Base-by-base conservation (phyloP, 1,140 invertebrate species). In the Leptinotarsa texana region DNA sequence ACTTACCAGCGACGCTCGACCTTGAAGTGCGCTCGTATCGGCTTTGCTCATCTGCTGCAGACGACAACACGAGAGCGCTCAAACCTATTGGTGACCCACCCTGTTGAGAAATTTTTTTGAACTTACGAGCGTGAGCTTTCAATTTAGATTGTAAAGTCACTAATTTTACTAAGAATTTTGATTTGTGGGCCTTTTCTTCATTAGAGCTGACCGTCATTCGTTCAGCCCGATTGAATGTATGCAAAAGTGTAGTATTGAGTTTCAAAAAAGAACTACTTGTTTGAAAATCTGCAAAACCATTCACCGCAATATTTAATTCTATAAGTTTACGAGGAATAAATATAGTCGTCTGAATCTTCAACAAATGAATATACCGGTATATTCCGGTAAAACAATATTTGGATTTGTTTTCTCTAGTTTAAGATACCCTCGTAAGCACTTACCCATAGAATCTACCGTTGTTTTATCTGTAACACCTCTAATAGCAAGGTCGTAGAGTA, bases 211-310 rank as follows among this genome's bases (percentile, higher is more conserved):
- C 13, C 0, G 15, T 24, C 63, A 66, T 66, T 1, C 24, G n/a
- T 18, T 66, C 63, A 27, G 24, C n/a, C 17, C 24, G 63, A n/a
- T 24, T 15, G 4, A 66, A 27, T 21, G 63, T 27, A 27, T 66
- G 13, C 15, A 18, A 4, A 15, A 66, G 63, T 66, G 17, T 66
- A 22, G 3, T 21, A 21, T 66, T 18, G 2, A 21, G 13, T 15
- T n/a, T 66, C 24, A 27, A 27, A 27, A 66, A 66, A 6, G 22
- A 66, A 66, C 24, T 18, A 66, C 65, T 66, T 15, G n/a, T 27
- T 22, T 18, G 24, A 27, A 27, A 18, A 66, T 66, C 22, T 22
- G 18, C 24, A 22, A 66, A 66, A 27, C 3, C 2, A 5, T 18
- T 22, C 17, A 66, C 22, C 24, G 24, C 17, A 27, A 13, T 15